phyloP scores from a whole-genome alignment of 1,140 invertebrate species.

The Drosophila yakuba region DNA sequence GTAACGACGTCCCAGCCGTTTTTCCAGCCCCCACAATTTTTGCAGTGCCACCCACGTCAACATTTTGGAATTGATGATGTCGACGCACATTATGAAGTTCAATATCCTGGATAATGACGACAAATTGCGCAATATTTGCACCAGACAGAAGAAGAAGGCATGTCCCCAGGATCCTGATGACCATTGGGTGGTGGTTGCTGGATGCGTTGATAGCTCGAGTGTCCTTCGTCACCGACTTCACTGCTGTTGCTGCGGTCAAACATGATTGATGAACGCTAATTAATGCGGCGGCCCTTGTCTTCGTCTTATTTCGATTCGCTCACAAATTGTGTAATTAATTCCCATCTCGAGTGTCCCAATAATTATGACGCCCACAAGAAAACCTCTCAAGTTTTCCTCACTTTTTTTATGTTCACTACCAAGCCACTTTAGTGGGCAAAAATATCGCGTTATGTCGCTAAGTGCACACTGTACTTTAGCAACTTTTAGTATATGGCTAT shows the following conservation, averaged over 20 bases:
- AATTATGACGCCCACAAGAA: slow-evolving; percentile 60
- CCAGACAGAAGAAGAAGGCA: slow-evolving; percentile 27
- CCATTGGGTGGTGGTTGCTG: slow-evolving; percentile 8
- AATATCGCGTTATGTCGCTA: neutral
- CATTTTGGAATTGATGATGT: slow-evolving; percentile 79
- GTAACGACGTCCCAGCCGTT: neutral
- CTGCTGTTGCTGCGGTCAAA: slow-evolving; percentile 64
- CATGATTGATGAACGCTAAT: slow-evolving; percentile 83
- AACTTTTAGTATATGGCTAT: neutral
- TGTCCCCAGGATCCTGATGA: slow-evolving; percentile 11
- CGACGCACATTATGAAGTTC: slow-evolving; percentile 77
- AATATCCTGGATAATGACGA: slow-evolving; percentile 82
- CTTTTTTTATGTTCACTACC: neutral
- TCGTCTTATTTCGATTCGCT: slow-evolving; percentile 20
- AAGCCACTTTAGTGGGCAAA: neutral
- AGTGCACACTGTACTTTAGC: neutral
- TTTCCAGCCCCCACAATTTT: neutral
- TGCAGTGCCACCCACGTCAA: slow-evolving; percentile 47
- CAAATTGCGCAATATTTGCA: slow-evolving; percentile 82
- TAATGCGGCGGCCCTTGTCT: slow-evolving; percentile 58
- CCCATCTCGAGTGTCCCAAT: slow-evolving; percentile 68
- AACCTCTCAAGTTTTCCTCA: neutral
- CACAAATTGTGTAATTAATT: slow-evolving; percentile 78
- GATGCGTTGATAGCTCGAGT: slow-evolving; percentile 22
- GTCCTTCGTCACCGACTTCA: slow-evolving; percentile 44